Evolutionary conservation across 2,113 vertebrate genomes (phyloP).

Genomic region (Cyprinus carpio): DNA sequence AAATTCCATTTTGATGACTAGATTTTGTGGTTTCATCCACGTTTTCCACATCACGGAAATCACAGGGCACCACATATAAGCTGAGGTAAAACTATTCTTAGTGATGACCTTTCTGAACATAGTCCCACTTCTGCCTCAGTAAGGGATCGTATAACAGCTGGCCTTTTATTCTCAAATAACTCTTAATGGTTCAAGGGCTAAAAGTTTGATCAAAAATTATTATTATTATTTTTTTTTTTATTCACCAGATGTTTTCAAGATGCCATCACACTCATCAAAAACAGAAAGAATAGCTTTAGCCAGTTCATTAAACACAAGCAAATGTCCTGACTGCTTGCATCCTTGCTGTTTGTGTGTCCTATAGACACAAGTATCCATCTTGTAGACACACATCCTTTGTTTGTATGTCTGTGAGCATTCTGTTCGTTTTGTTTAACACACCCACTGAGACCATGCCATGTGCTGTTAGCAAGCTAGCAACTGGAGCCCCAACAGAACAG

Average conservation of each 20-base stretch:
- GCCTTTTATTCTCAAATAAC: constrained; percentile 43
- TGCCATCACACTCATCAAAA: neutral
- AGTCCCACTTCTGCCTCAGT: neutral
- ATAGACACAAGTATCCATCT: neutral
- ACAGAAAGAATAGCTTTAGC: neutral
- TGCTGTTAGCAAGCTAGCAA: constrained; percentile 37
- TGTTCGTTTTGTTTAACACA: constrained; percentile 4
- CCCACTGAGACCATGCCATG: constrained; percentile 28
- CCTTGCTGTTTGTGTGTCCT: neutral
- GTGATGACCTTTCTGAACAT: constrained; percentile 24
- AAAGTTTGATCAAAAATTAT: constrained; percentile 46
- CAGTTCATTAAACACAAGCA: constrained; percentile 8
- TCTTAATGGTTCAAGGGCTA: constrained; percentile 45
- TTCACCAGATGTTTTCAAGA: neutral
- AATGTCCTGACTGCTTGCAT: neutral
- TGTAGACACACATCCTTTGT: neutral
- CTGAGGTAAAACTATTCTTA: constrained; percentile 29
- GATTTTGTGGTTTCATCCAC: neutral
- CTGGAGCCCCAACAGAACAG: constrained; percentile 38
- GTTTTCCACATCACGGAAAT: neutral
- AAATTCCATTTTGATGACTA: neutral
- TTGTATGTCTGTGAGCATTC: neutral
- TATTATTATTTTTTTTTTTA: neutral
- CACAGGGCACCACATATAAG: neutral
- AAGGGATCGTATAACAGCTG: constrained; percentile 23